Percentiles rank a stretch among this genome's conserved stretches.
Conservation (phyloP, 2,113 vertebrate species). For the Hucho hucho region DNA sequence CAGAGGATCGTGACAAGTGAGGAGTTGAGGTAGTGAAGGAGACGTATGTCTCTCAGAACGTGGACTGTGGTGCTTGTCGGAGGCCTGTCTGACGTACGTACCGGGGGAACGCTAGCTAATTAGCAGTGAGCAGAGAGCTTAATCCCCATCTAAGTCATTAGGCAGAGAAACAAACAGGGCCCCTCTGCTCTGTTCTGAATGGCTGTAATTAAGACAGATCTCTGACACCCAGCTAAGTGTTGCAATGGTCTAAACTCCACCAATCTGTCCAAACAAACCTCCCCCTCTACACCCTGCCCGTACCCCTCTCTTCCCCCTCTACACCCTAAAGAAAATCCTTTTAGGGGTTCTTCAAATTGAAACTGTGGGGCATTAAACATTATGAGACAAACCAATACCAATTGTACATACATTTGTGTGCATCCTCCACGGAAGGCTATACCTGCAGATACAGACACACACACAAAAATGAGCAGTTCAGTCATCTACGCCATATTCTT, state of each 20-base stretch:
- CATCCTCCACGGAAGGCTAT: no score
- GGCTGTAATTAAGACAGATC: slow-evolving; percentile 48
- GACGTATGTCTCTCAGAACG: neutral
- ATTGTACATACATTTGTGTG: no score
- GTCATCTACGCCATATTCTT: no score
- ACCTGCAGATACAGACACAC: no score
- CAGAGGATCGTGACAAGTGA: no score
- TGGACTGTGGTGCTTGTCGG: neutral
- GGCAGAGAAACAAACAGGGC: slow-evolving; percentile 39
- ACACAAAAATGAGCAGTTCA: no score
- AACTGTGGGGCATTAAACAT: no score
- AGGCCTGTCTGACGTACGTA: neutral
- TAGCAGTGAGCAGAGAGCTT: slow-evolving; percentile 32
- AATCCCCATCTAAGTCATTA: slow-evolving; percentile 53
- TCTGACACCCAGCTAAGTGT: slow-evolving; percentile 36
- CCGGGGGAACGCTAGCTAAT: slow-evolving; percentile 21
- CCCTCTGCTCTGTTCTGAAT: slow-evolving; percentile 8
- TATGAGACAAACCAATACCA: no score
- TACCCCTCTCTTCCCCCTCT: neutral
- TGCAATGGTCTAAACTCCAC: slow-evolving; percentile 16
- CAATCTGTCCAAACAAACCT: slow-evolving; percentile 30
- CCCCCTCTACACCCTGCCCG: neutral
- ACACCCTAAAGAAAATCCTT: neutral
- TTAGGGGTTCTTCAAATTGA: no score
- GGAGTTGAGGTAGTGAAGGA: neutral